Evolutionary conservation across 2,888 invertebrate species (phyloP).

Genomic region (Fragum fragum): DNA sequence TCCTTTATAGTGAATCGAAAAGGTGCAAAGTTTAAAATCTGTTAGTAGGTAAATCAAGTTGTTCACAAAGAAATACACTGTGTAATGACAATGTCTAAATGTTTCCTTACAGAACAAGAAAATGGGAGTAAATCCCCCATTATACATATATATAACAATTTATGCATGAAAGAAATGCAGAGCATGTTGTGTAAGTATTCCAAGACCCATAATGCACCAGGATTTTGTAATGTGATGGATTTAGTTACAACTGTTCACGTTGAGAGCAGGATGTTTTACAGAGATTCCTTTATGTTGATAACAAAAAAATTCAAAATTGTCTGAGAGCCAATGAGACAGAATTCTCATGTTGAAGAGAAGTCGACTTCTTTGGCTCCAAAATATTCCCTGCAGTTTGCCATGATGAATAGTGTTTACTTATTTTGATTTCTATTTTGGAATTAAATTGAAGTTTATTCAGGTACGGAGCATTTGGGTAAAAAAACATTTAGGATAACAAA

Average conservation of each 20-base stretch:
- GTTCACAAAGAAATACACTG: too few relatives aligned
- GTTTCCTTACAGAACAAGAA: too few relatives aligned
- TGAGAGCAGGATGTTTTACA: neutral
- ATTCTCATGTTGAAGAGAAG: neutral
- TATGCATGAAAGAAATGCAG: slow-evolving; percentile 7
- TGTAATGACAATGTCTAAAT: too few relatives aligned
- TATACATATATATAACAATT: neutral
- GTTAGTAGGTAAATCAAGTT: too few relatives aligned
- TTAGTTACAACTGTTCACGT: slow-evolving; percentile 4
- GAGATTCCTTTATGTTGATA: neutral
- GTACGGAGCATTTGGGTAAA: too few relatives aligned
- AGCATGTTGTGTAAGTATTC: neutral
- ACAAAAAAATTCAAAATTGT: neutral
- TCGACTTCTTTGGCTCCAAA: neutral
- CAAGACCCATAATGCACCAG: neutral
- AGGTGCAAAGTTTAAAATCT: too few relatives aligned
- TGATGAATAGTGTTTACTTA: neutral
- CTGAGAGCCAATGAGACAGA: neutral
- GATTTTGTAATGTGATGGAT: slow-evolving; percentile 2
- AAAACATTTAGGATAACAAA: neutral
- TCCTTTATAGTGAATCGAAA: too few relatives aligned
- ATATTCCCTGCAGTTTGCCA: neutral
- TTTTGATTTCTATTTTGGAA: neutral
- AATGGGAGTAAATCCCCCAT: neutral
- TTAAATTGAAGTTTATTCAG: too few relatives aligned